These are phyloP conservation scores for Fistularia tabacaria DNA, from an alignment of 2,797 vertebrate genomes.

Conservation along the genomic window DNA sequence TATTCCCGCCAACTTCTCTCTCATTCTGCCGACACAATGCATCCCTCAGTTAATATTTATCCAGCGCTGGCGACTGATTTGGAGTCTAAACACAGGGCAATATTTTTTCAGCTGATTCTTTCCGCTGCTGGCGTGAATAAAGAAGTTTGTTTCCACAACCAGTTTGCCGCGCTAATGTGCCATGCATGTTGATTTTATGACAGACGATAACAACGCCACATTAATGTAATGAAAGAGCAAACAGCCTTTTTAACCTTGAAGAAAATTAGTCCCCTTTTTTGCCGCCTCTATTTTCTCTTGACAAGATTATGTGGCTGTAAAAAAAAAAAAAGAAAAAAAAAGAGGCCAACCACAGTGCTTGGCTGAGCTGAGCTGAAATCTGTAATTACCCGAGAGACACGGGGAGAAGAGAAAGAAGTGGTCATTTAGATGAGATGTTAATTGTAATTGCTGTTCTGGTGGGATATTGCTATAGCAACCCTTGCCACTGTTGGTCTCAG, in stretches of 20 bases:
- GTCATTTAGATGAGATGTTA: conserved; percentile 71
- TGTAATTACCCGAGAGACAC: conserved; percentile 64
- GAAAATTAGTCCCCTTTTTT: conserved; percentile 21
- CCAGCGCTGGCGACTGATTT: conserved; percentile 10
- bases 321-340: conserved; percentile 25
- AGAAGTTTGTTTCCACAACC: conserved; percentile 21
- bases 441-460: conserved; percentile 71
- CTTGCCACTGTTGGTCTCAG: conserved; percentile 45
- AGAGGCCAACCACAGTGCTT: conserved; percentile 44
- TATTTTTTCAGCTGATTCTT: conserved; percentile 5
- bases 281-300: conserved; percentile 42
- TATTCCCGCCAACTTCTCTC: background rate
- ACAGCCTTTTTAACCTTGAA: conserved; percentile 35
- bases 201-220: conserved; percentile 14
- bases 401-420: conserved; percentile 52
- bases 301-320: conserved; percentile 55
- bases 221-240: conserved; percentile 42
- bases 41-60: conserved; percentile 12
- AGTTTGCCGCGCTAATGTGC: conserved; percentile 33
- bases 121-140: conserved; percentile 11
- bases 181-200: conserved; percentile 38
- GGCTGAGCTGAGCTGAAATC: conserved; percentile 54
- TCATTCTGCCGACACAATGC: no score
- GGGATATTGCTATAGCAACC: conserved; percentile 67
- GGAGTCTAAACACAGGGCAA: conserved; percentile 8